Base-by-base conservation (phyloP, 2,888 invertebrate genomes). In the Noctua janthe region DNA sequence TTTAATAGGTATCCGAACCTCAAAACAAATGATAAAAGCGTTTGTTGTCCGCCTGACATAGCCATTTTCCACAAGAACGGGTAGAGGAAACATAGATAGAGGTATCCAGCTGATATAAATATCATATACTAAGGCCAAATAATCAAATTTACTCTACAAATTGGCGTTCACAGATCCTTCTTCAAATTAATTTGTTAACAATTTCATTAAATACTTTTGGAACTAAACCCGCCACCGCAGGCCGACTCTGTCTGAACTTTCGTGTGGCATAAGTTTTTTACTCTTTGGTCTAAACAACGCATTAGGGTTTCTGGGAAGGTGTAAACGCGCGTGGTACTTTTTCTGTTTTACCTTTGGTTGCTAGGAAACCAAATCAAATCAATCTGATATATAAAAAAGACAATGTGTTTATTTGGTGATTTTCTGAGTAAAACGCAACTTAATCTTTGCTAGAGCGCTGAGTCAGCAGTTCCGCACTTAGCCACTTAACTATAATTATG, bases 401-500 rank as follows among this genome's bases (percentile, higher is more conserved):
- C 11, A 20, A 1, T 47, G 56, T 74, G 13, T 35, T 59, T 35
- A n/a, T 13, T 43, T 71, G 54, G n/a, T 43, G 43, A 7, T 43
- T 43, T 73, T 5, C 51, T 29, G 29, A 64, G 11, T 64, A 7
- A 10, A 49, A 20, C 20, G 4, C 47, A 76, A 62, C 43, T 39
- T 7, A 39, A 39, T 56, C 4, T 76, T 39, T 75, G 5, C 6
- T 54, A 17, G 20, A 70, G 10, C 3, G 3, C 15, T 47, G 15
- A 51, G 35, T 59, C 67, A 17, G 17, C 10, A 23, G 51, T 62
- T 70, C 6, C 1, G 2, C 47, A n/a, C 8, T 4, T 78, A 29
- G 15, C 29, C 2, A 23, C 23, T 6, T 49, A 54, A 29, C 15
- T 35, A 59, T 23, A 66, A 83, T 29, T 11, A 95, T 95, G 94